A percentile compares a stretch with the other conserved stretches of the same genome.
Evolutionary conservation across 2,113 vertebrate genomes (phyloP).

Genomic region (Xenopus borealis): DNA sequence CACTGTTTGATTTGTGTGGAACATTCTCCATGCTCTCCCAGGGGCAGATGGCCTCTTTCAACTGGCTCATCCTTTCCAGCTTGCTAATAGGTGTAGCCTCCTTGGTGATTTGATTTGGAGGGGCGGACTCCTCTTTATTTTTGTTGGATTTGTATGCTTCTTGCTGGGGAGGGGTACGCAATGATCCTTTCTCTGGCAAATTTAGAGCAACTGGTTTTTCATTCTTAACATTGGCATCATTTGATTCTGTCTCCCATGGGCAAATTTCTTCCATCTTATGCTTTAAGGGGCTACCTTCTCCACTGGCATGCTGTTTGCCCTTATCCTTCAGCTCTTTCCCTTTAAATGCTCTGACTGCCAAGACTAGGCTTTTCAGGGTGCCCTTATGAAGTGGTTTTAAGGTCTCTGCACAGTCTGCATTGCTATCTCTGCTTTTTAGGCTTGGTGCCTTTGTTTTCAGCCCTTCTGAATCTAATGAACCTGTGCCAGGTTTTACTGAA

Average conservation of each 20-base stretch:
- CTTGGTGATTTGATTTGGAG: conserved; percentile 4
- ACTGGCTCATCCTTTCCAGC: conserved; percentile 46
- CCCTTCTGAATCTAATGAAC: background rate
- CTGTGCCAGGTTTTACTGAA: conserved; percentile 12
- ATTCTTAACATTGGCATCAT: background rate
- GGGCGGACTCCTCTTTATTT: conserved; percentile 14
- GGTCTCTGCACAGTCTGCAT: conserved; percentile 13
- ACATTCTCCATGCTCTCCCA: conserved; percentile 31
- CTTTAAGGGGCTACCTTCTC: background rate
- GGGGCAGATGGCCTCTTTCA: conserved; percentile 39
- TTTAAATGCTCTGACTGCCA: conserved; percentile 61
- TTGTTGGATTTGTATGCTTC: background rate
- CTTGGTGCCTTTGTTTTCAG: background rate
- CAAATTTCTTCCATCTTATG: conserved; percentile 1
- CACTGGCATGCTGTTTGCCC: conserved; percentile 17
- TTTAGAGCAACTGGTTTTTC: background rate
- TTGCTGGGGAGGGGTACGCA: background rate
- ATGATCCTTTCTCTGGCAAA: background rate
- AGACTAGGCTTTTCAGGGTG: conserved; percentile 50
- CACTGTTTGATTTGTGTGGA: background rate
- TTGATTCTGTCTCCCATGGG: background rate
- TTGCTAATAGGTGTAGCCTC: conserved; percentile 21
- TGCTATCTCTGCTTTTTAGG: background rate
- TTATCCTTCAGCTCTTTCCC: conserved; percentile 43
- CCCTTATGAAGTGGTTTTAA: background rate